A percentile compares a stretch with the other conserved stretches of the same genome.
Evolutionary conservation across 2,888 invertebrate species (phyloP).

Genomic region (Branchipolynoe longqiensis): DNA sequence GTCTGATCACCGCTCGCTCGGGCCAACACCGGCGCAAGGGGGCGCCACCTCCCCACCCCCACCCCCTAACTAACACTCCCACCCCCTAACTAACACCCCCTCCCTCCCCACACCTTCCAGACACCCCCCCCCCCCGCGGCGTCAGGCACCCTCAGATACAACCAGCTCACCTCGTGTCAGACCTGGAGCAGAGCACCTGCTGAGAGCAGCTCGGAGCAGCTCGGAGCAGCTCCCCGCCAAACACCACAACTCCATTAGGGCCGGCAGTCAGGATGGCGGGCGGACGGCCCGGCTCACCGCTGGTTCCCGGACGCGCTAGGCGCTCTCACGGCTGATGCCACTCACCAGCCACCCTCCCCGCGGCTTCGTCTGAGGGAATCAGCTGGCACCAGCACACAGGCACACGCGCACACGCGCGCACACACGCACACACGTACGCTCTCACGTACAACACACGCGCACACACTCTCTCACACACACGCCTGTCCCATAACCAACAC

Average conservation of each 20-base stretch:
- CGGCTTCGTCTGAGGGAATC: background rate
- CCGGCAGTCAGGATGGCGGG: too few species aligned
- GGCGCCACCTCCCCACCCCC: too few species aligned
- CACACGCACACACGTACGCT: background rate
- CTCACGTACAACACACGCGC: background rate
- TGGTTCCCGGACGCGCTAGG: background rate
- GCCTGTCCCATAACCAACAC: too few species aligned
- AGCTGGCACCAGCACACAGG: background rate
- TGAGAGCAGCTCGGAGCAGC: background rate
- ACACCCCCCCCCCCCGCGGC: too few species aligned
- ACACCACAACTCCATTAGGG: constrained; percentile 31
- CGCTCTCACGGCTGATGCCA: background rate
- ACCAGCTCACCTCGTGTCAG: background rate
- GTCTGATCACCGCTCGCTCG: too few species aligned
- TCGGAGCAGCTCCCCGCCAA: background rate
- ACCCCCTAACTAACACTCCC: too few species aligned
- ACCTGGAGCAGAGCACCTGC: too few species aligned
- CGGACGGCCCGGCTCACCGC: background rate
- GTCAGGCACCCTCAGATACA: background rate
- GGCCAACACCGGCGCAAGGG: too few species aligned
- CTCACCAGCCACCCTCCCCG: background rate
- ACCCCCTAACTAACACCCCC: too few species aligned
- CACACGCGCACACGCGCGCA: background rate
- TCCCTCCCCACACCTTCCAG: too few species aligned
- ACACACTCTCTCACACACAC: background rate